These are phyloP conservation scores for Neodiprion pinetum DNA, from an alignment of 1,140 invertebrate species.

Conservation along the genomic window DNA sequence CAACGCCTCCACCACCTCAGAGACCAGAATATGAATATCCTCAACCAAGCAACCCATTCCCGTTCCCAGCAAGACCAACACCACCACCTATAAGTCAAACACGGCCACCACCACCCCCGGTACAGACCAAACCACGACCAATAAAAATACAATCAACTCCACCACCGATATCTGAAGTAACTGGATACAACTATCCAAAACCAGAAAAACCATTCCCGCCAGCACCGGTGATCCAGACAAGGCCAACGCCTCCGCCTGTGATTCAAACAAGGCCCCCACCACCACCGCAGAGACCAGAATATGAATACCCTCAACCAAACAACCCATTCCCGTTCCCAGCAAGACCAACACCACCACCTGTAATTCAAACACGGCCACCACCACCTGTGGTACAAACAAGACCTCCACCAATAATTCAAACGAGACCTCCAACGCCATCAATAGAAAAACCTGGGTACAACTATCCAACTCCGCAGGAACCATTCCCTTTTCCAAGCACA, in stretches of 20 bases:
- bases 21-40: conserved; percentile 15
- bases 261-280: conserved; percentile 16
- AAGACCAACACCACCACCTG: conserved; percentile 15
- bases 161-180: not conserved
- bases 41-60: conserved; percentile 14
- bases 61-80: conserved; percentile 19
- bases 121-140: conserved; percentile 25
- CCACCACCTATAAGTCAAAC: conserved; percentile 18
- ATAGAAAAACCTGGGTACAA: conserved; percentile 18
- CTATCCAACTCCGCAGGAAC: conserved; percentile 10
- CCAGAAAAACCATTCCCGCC: conserved; percentile 24
- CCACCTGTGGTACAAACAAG: conserved; percentile 15
- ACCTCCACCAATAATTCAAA: conserved; percentile 16
- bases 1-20: conserved; percentile 22
- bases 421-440: conserved; percentile 22
- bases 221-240: conserved; percentile 16
- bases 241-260: conserved; percentile 6
- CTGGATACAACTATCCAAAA: conserved; percentile 27
- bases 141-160: conserved; percentile 17
- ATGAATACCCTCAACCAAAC: conserved; percentile 25
- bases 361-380: conserved; percentile 13
- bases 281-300: conserved; percentile 22
- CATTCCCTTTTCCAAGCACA: conserved; percentile 17
- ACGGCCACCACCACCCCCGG: conserved; percentile 24
- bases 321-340: conserved; percentile 8